Conservation (phyloP, 2,113 vertebrate species). For the Bufo gargarizans region DNA sequence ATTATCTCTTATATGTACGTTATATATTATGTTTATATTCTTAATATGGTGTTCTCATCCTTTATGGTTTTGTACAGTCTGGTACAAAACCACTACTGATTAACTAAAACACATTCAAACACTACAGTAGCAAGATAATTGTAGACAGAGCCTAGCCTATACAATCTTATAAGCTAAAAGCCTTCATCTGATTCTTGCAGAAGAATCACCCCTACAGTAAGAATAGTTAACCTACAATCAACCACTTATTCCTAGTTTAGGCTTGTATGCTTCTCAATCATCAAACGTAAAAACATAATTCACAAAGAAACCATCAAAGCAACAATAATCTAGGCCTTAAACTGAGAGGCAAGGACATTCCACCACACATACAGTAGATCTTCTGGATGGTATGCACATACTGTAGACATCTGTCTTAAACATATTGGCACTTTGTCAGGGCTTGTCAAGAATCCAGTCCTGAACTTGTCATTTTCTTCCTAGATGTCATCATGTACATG, state of each 20-base stretch:
- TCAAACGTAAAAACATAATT: background rate
- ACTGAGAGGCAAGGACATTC: background rate
- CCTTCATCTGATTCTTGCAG: too few relatives aligned
- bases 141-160: too few relatives aligned
- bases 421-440: constrained; percentile 17
- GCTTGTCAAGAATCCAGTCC: background rate
- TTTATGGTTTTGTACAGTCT: too few relatives aligned
- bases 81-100: too few relatives aligned
- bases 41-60: too few relatives aligned
- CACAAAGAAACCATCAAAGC: background rate
- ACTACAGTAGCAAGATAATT: too few relatives aligned
- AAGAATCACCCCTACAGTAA: too few relatives aligned
- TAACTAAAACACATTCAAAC: too few relatives aligned
- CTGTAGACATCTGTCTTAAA: background rate
- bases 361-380: background rate
- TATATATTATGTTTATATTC: too few relatives aligned
- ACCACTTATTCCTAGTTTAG: background rate
- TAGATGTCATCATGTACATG: background rate
- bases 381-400: background rate
- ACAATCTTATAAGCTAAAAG: too few relatives aligned
- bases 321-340: background rate
- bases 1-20: too few relatives aligned
- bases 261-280: background rate
- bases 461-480: background rate
- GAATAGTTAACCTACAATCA: background rate